Evolutionary conservation across 2,797 vertebrate species (phyloP).

Genomic region (Tolypeutes matacus): DNA sequence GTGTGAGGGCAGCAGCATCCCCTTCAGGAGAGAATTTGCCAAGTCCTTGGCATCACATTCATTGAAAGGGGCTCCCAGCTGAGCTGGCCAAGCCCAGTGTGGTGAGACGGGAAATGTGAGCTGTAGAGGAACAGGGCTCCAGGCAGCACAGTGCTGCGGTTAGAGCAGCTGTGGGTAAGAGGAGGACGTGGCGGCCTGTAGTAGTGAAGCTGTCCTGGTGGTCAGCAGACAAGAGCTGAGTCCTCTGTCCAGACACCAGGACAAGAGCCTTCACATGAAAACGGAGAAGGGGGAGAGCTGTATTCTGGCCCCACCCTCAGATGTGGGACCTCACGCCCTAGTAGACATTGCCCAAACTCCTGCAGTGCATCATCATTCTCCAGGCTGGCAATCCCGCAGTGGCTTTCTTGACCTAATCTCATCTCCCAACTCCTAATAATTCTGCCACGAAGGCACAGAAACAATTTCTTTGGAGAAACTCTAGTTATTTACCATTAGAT

Average conservation of each 20-base stretch:
- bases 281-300: background rate
- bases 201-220: background rate
- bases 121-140: too few relatives aligned
- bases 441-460: background rate
- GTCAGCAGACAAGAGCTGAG: background rate
- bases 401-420: background rate
- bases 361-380: background rate
- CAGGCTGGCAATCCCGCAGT: too few relatives aligned
- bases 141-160: background rate
- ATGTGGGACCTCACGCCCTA: too few relatives aligned
- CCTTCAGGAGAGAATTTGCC: background rate
- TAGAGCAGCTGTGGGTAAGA: background rate
- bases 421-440: background rate
- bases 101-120: fast-evolving
- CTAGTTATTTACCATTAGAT: background rate
- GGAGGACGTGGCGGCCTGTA: fast-evolving
- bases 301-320: too few relatives aligned
- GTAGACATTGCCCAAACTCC: background rate
- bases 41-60: background rate
- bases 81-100: background rate
- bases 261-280: background rate
- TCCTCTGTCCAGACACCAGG: background rate
- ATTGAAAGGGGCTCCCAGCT: background rate
- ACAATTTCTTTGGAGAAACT: background rate
- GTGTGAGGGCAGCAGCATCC: background rate